phyloP scores from a whole-genome alignment of 2,113 vertebrate species.

The Stegostoma tigrinum region DNA sequence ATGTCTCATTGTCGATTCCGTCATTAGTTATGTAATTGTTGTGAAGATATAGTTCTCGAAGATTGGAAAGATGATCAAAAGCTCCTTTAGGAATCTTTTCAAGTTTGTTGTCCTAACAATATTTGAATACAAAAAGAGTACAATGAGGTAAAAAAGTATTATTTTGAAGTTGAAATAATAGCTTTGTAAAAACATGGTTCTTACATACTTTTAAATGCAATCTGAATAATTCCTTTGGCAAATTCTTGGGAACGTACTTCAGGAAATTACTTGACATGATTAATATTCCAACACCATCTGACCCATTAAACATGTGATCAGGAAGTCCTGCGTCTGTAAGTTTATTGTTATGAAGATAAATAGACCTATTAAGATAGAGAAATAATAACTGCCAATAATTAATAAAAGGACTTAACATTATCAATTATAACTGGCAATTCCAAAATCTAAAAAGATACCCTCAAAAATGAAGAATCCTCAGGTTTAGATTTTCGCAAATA shows the following conservation, averaged over 20 bases:
- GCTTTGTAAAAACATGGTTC: neutral
- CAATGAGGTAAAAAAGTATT: neutral
- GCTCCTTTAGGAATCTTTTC: constrained; percentile 85
- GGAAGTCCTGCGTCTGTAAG: constrained; percentile 82
- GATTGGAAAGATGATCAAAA: constrained; percentile 69
- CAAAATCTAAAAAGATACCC: neutral
- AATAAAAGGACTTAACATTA: neutral
- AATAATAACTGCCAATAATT: neutral
- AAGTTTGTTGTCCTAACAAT: constrained; percentile 79
- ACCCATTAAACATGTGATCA: constrained; percentile 82
- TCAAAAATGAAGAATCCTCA: neutral
- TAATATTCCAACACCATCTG: constrained; percentile 80
- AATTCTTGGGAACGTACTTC: constrained; percentile 76
- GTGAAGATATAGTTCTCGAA: constrained; percentile 88
- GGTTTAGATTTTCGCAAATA: neutral
- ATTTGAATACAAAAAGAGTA: neutral
- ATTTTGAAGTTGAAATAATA: neutral
- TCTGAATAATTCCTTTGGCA: constrained; percentile 76
- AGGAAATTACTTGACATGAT: constrained; percentile 97
- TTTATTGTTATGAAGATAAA: constrained; percentile 98
- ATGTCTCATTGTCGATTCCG: constrained; percentile 87
- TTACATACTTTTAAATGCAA: constrained; percentile 82
- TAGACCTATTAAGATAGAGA: constrained; percentile 64
- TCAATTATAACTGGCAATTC: neutral
- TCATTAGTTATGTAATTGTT: constrained; percentile 85